Evolutionary conservation across 2,888 invertebrate species (phyloP), one percentile per base, ranked within the genome.

Genomic region (Eucriotettix oculatus): DNA sequence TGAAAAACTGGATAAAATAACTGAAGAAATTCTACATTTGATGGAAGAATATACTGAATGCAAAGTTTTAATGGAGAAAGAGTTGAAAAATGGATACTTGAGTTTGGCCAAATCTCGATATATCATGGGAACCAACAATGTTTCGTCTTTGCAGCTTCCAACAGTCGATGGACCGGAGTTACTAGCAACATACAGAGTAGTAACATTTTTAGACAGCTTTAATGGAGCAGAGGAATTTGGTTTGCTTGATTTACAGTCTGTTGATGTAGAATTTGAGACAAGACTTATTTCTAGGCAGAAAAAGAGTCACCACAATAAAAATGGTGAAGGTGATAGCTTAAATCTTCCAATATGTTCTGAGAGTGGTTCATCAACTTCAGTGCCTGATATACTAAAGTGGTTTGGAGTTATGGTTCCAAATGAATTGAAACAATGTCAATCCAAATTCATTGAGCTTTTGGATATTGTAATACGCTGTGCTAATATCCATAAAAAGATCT

Each of bases 391-490:
- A 0, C 71, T 92, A 42, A 83, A 82, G 64, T 92, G 91, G 91
- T 94, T 93, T 75, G 92, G 92, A 12, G 81, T 90, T 52, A 73
- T 94, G 44, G 88, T 91, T 0, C 91, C 93, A 0, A 84, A 85
- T 68, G 84, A 85, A 69, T 74, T 94, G 68, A 82, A 85, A 67
- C 79, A 77, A 65, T 89, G 91, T 0, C 88, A 88, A 69, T 78
- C 77, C 58, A 79, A 82, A 67, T 94, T 90, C 69, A 81, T 83
- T 67, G 83, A 82, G 66, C 79, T 85, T 1, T 68, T 90, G 10
- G 81, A 84, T 61, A 78, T 82, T 70, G 75, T 81, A 44, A 78
- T 84, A 12, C 82, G 87, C 69, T 79, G 83, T 69, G n/a, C n/a
- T n/a, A n/a, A n/a, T n/a, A n/a, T n/a, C n/a, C n/a, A n/a, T n/a